Percentiles rank a stretch among this genome's conserved stretches.
phyloP scores from a whole-genome alignment of 2,888 invertebrate genomes.

The Caenorhabditis parvicauda region DNA sequence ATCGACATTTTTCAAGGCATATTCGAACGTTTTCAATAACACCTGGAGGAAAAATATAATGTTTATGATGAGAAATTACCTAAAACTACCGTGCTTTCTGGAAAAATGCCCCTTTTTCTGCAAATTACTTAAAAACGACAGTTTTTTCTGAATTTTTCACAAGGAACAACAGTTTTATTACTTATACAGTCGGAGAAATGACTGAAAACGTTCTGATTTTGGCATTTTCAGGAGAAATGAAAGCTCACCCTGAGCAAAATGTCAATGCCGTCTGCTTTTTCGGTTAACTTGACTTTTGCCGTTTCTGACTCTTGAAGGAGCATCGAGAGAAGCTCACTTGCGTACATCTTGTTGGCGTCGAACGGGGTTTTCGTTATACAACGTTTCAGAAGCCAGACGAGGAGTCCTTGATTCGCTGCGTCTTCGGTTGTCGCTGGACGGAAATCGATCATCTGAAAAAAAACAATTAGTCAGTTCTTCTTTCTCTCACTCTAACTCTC shows the following conservation, averaged over 20 bases:
- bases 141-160: too few relatives aligned
- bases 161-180: background rate
- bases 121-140: too few relatives aligned
- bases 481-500: too few relatives aligned
- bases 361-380: slow-evolving; percentile 66
- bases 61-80: too few relatives aligned
- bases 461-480: too few relatives aligned
- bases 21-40: too few relatives aligned
- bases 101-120: too few relatives aligned
- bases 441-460: slow-evolving; percentile 72
- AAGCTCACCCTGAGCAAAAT: slow-evolving; percentile 86
- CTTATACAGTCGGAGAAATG: too few relatives aligned
- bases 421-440: slow-evolving; percentile 72
- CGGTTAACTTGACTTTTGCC: slow-evolving; percentile 48
- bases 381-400: slow-evolving; percentile 81
- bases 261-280: slow-evolving; percentile 84
- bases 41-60: too few relatives aligned
- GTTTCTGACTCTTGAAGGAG: slow-evolving; percentile 84
- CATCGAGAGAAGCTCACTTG: slow-evolving; percentile 91
- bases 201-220: too few relatives aligned
- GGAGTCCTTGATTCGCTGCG: slow-evolving; percentile 49
- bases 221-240: slow-evolving; percentile 68
- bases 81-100: too few relatives aligned
- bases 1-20: too few relatives aligned
- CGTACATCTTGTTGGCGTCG: slow-evolving; percentile 69